phyloP scores from a whole-genome alignment of 1,140 invertebrate genomes.

The Eupristina koningsbergeri region DNA sequence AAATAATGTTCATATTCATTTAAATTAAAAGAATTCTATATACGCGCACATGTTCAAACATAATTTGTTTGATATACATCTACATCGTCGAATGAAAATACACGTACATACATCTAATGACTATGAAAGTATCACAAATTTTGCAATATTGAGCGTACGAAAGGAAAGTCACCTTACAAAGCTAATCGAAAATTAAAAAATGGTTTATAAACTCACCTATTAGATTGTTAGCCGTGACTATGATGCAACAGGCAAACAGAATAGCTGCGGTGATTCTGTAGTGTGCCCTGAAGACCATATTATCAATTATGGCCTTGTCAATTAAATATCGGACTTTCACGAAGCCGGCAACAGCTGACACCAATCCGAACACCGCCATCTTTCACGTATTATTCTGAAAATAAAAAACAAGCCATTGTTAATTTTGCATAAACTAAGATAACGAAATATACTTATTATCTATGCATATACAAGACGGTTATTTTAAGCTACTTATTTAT shows the following conservation, averaged over 20 bases:
- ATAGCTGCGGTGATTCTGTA: constrained; percentile 91
- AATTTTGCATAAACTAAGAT: not conserved
- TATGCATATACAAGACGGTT: too few species aligned
- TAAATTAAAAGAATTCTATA: not conserved
- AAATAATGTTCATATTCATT: not conserved
- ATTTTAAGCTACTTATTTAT: not conserved
- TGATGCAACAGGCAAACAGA: constrained; percentile 88
- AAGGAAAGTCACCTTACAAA: not conserved
- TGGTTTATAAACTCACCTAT: constrained; percentile 78
- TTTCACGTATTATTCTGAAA: constrained; percentile 66
- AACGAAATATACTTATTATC: too few species aligned
- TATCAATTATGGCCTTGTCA: constrained; percentile 91
- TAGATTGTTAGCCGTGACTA: constrained; percentile 90
- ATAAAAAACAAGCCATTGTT: constrained; percentile 44
- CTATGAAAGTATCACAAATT: too few species aligned
- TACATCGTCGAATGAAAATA: not conserved
- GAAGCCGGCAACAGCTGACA: constrained; percentile 87
- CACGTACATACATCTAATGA: not conserved
- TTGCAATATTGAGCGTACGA: not conserved
- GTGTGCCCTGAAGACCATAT: constrained; percentile 91
- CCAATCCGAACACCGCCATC: constrained; percentile 87
- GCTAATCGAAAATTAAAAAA: constrained; percentile 52
- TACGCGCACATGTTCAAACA: too few species aligned
- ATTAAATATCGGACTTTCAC: constrained; percentile 88
- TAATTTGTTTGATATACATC: not conserved